Conservation (phyloP, 1,140 invertebrate genomes). For the Tribolium madens region DNA sequence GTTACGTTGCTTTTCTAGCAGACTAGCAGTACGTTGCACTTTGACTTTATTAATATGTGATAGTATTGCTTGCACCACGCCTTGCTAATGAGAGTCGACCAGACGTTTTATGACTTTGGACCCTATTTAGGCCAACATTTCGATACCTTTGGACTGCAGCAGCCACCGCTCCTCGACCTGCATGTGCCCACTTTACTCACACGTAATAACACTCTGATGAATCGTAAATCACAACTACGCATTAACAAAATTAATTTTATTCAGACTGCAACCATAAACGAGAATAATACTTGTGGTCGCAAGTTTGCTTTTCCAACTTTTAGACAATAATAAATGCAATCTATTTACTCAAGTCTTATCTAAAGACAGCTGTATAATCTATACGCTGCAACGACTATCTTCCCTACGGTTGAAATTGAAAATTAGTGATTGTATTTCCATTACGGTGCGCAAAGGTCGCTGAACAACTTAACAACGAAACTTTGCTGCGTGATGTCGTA, state of each 20-base stretch:
- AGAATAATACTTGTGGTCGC: not conserved
- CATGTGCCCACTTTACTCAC: slow-evolving; percentile 18
- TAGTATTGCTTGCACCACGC: slow-evolving; percentile 54
- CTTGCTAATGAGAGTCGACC: slow-evolving; percentile 44
- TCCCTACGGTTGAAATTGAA: not conserved
- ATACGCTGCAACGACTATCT: not conserved
- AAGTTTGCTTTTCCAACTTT: not conserved
- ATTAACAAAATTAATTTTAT: not conserved
- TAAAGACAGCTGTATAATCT: not conserved
- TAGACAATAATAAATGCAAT: not conserved
- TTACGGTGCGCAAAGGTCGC: not conserved
- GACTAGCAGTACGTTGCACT: slow-evolving; percentile 53
- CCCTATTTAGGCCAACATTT: not conserved
- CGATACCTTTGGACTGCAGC: slow-evolving; percentile 7
- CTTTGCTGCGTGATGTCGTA: slow-evolving; percentile 14
- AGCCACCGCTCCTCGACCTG: slow-evolving; percentile 35
- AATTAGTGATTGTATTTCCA: not conserved
- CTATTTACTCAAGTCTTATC: not conserved
- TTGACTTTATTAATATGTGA: slow-evolving; percentile 57
- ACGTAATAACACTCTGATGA: not conserved
- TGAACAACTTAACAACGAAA: slow-evolving; percentile 8
- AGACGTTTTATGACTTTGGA: not conserved
- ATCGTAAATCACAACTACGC: not conserved
- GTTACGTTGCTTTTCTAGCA: slow-evolving; percentile 4
- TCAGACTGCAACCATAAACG: not conserved